These are phyloP conservation scores for Chloroceryle amazona DNA, from an alignment of 2,797 vertebrate genomes.

Conservation along the genomic window DNA sequence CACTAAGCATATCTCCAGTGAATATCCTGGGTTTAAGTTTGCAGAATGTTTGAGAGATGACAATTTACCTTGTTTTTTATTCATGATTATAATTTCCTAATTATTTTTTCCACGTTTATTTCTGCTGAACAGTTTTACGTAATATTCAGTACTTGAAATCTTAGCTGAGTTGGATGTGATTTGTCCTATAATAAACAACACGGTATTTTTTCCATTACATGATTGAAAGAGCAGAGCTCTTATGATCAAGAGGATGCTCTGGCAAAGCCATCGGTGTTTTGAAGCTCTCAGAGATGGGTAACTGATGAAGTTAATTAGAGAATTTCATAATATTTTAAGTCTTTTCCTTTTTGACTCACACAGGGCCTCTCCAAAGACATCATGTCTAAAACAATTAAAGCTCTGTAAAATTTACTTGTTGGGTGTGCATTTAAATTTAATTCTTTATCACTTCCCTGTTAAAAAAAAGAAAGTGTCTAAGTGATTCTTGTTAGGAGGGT, in stretches of 20 bases:
- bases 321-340: background rate
- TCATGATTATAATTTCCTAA: background rate
- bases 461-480: background rate
- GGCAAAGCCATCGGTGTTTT: background rate
- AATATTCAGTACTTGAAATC: background rate
- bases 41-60: background rate
- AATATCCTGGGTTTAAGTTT: background rate
- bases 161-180: background rate
- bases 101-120: background rate
- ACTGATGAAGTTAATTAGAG: background rate
- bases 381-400: background rate
- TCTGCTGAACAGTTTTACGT: background rate
- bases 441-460: background rate
- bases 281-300: background rate
- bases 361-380: background rate
- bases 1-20: background rate
- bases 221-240: background rate
- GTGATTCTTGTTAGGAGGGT: background rate
- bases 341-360: background rate
- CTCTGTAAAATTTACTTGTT: background rate
- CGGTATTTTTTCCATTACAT: background rate
- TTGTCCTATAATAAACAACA: background rate
- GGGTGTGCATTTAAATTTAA: background rate
- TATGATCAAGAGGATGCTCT: background rate
- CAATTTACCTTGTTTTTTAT: background rate